Percentiles rank a stretch among this genome's conserved stretches.
These are phyloP conservation scores for Temnothorax curvispinosus DNA, from an alignment of 1,140 invertebrate genomes.

Conservation along the genomic window DNA sequence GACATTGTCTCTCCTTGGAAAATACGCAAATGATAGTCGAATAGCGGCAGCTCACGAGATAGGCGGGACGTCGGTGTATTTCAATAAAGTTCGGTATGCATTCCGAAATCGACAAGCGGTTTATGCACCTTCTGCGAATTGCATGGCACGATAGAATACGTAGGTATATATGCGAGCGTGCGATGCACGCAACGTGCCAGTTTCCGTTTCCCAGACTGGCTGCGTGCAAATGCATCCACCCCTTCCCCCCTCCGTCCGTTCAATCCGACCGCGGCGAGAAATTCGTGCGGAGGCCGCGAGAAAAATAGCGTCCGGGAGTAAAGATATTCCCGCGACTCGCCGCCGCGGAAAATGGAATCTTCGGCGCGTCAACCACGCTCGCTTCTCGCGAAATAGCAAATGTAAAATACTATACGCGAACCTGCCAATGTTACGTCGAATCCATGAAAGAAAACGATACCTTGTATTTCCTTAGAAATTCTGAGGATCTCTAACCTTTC, in stretches of 20 bases:
- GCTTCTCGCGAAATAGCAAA: conserved; percentile 57
- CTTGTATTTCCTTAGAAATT: not conserved
- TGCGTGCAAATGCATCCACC: conserved; percentile 23
- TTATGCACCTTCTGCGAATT: conserved; percentile 61
- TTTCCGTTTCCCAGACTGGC: conserved; percentile 52
- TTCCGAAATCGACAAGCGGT: conserved; percentile 67
- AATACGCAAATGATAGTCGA: conserved; percentile 56
- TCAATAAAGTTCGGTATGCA: conserved; percentile 71
- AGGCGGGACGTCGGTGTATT: conserved; percentile 61
- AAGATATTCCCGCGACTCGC: conserved; percentile 62
- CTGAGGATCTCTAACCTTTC: not conserved
- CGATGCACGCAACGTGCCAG: conserved; percentile 59
- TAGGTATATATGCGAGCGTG: conserved; percentile 53
- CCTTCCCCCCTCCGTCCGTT: not conserved
- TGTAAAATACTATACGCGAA: conserved; percentile 13
- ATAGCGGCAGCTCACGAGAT: conserved; percentile 27
- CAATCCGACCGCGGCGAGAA: conserved; percentile 44
- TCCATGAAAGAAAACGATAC: conserved; percentile 1
- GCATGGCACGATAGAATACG: conserved; percentile 52
- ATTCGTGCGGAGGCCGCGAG: conserved; percentile 18
- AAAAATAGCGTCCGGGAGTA: conserved; percentile 58
- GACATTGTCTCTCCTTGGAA: conserved; percentile 31
- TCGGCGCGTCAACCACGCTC: conserved; percentile 63
- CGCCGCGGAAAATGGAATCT: conserved; percentile 73
- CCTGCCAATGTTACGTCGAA: not conserved